Base-by-base conservation (phyloP, 37 sponge, comb jelly and placozoan species). In the Aplysina aerophoba region DNA sequence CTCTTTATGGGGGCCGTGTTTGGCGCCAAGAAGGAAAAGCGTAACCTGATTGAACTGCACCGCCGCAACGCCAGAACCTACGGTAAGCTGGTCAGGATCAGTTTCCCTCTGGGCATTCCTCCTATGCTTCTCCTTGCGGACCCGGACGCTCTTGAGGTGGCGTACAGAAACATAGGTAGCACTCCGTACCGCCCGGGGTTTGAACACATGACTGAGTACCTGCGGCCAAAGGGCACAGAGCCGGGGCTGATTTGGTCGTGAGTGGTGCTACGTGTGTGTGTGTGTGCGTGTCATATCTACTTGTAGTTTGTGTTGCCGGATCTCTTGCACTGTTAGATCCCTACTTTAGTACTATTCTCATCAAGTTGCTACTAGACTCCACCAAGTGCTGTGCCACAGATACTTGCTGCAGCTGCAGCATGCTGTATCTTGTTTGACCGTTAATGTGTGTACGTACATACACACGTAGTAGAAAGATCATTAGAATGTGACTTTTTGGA, bases 201-300 rank as follows among this genome's bases (percentile, higher is more conserved):
- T 15, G 71, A 69, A 27, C 1, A 6, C 19, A 34, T 69, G 71
- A 69, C 11, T 34, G 34, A n/a, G 1, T 31, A 31, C 34, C 30
- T 69, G 34, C 35, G 30, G 30, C 25, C 4, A 11, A 35, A 27
- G 34, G 30, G 71, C 28, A 69, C 13, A 4, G 4, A 69, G 28
- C 34, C 71, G 13, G 71, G 71, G 71, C 33, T 69, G 17, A 30
- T 69, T 30, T 69, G 71, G 71, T 34, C 33, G 71, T 69, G 19
- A 69, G 71, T 69, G 63, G 50, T 44, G 8, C 8, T 44, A 11
- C 8, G 50, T 44, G 50, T 44, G 8, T 44, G 50, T 44, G 8
- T 44, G 50, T 44, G 50, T n/a, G n/a, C n/a, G 50, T 44, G 50
- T 3, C 50, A 44, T 44, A 8, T 44, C 6, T 8, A 11, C 6